Evolutionary conservation across 2,113 vertebrate genomes (phyloP).

Genomic region (Scolopax mira): DNA sequence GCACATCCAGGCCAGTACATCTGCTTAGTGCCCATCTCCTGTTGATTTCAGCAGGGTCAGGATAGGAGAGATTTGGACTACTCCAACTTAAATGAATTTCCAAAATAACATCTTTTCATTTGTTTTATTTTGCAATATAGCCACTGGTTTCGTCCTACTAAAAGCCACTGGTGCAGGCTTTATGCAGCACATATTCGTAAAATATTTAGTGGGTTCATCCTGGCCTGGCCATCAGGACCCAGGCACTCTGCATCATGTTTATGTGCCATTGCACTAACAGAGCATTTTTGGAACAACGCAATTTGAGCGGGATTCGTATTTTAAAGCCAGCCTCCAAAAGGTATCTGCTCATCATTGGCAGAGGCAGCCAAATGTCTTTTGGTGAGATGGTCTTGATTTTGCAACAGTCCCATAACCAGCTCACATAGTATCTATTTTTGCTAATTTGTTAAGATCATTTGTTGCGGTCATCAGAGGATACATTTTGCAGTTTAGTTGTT

Average conservation of each 20-base stretch:
- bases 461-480: neutral
- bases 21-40: neutral
- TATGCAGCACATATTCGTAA: neutral
- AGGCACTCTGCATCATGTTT: neutral
- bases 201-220: neutral
- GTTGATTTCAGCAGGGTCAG: neutral
- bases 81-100: neutral
- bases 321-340: constrained; percentile 21
- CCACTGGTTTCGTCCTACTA: neutral
- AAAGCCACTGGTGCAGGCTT: neutral
- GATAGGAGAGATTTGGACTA: neutral
- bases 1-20: neutral
- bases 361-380: neutral
- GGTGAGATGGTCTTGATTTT: neutral
- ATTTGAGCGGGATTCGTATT: neutral
- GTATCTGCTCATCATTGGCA: constrained; percentile 23
- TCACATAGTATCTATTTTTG: neutral
- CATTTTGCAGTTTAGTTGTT: neutral
- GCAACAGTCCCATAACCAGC: neutral
- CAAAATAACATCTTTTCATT: constrained; percentile 8
- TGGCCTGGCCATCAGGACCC: neutral
- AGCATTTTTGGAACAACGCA: neutral
- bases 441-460: neutral
- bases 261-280: neutral
- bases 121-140: neutral